phyloP scores from a whole-genome alignment of 2,888 invertebrate genomes.

The Byasa hedistus region DNA sequence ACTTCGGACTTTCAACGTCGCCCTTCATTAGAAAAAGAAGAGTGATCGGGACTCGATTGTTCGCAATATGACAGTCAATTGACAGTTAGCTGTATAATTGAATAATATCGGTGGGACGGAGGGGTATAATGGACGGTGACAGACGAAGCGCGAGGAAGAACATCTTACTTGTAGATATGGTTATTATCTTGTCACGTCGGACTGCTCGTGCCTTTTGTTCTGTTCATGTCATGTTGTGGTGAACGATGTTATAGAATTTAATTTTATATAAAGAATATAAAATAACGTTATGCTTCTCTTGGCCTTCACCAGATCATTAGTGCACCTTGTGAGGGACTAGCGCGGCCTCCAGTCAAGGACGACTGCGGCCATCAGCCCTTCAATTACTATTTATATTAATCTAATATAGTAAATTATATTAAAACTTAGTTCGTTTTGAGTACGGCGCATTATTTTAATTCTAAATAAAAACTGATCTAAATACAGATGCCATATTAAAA shows the following conservation, averaged over 20 bases:
- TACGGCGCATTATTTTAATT: too few species aligned
- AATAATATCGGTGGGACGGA: constrained; percentile 54
- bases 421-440: too few species aligned
- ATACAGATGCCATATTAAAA: too few species aligned
- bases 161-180: constrained; percentile 22
- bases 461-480: too few species aligned
- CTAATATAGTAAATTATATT: too few species aligned
- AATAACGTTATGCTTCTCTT: too few species aligned
- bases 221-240: background rate
- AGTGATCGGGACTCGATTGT: constrained; percentile 66
- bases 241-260: background rate
- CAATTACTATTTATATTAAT: too few species aligned
- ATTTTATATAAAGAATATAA: background rate
- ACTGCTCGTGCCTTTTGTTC: constrained; percentile 2
- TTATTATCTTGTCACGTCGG: constrained; percentile 18
- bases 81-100: constrained; percentile 65
- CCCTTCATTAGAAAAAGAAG: constrained; percentile 62
- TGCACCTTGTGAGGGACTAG: too few species aligned
- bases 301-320: too few species aligned
- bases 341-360: too few species aligned
- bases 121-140: constrained; percentile 36
- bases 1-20: constrained; percentile 57
- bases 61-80: constrained; percentile 71
- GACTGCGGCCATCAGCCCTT: too few species aligned
- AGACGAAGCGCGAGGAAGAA: constrained; percentile 37